Evolutionary conservation across 2,797 vertebrate species (phyloP).

Genomic region (Anolis apletophallus): DNA sequence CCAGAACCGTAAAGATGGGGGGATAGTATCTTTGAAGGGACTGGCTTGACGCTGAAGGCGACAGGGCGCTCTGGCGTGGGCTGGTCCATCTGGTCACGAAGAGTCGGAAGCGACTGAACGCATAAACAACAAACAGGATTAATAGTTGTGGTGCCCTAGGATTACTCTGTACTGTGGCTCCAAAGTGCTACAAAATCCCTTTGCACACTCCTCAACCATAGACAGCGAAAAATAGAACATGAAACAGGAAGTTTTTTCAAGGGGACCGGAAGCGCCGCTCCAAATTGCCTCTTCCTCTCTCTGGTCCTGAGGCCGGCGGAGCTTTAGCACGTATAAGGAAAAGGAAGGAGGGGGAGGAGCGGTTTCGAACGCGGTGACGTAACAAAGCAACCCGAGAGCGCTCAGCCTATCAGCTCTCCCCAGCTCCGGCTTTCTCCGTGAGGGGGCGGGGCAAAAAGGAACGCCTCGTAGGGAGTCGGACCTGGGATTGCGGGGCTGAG

Average conservation of each 20-base stretch:
- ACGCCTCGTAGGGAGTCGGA: rapidly evolving
- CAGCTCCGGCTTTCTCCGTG: slow-evolving; percentile 8
- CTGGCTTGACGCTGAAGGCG: too few species aligned
- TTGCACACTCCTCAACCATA: not conserved
- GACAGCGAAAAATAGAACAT: not conserved
- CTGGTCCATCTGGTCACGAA: too few species aligned
- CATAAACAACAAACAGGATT: too few species aligned
- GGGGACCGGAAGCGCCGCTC: not conserved
- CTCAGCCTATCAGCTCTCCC: slow-evolving; percentile 3
- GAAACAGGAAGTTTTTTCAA: not conserved
- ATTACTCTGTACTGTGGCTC: too few species aligned
- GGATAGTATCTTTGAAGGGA: too few species aligned
- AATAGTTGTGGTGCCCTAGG: too few species aligned
- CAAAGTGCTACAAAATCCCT: too few species aligned
- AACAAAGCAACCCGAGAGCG: too few species aligned
- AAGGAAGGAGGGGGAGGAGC: not conserved
- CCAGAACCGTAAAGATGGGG: too few species aligned
- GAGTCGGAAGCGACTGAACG: too few species aligned
- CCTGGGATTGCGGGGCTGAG: not conserved
- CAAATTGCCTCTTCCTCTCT: not conserved
- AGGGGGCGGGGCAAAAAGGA: not conserved
- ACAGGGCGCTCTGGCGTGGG: too few species aligned
- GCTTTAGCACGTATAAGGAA: not conserved
- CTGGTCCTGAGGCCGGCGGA: not conserved
- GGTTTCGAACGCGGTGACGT: not conserved